Percentiles rank a stretch among this genome's conserved stretches.
These are phyloP conservation scores for Cepphus grylle DNA, from an alignment of 2,113 vertebrate genomes.

Conservation along the genomic window DNA sequence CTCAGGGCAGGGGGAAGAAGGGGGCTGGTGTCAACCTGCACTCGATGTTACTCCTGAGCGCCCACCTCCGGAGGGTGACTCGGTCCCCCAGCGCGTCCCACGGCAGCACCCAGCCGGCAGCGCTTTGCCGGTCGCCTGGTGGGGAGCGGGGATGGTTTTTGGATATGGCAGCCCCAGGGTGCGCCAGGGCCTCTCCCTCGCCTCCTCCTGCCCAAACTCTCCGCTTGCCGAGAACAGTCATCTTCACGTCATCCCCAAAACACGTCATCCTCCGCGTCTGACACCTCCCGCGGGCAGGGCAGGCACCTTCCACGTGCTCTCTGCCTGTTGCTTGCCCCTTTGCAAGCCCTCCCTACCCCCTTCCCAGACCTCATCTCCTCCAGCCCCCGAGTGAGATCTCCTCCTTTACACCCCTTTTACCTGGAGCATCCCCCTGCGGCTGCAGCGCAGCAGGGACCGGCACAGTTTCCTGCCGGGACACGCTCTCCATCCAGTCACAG, in stretches of 20 bases:
- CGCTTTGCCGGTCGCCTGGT: accelerated
- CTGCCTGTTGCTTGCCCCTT: background rate
- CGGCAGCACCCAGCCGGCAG: accelerated
- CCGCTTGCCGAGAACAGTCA: background rate
- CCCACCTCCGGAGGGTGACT: accelerated
- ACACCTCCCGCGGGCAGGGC: background rate
- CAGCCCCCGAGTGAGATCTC: accelerated
- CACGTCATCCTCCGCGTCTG: accelerated
- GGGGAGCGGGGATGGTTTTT: accelerated
- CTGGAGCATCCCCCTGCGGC: background rate
- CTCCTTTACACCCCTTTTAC: background rate
- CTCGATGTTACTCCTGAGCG: accelerated
- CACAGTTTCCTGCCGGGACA: background rate
- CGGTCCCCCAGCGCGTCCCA: accelerated
- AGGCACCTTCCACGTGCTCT: background rate
- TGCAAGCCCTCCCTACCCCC: background rate
- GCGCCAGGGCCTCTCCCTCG: background rate
- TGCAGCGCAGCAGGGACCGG: background rate
- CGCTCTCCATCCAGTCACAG: background rate
- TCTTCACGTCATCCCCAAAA: background rate
- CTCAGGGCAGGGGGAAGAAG: background rate
- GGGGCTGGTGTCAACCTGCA: background rate
- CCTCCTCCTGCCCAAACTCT: background rate
- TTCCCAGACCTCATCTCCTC: background rate
- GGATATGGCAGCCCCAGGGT: background rate